Base-by-base conservation (phyloP, 2,797 vertebrate genomes). In the Amniataba percoides region DNA sequence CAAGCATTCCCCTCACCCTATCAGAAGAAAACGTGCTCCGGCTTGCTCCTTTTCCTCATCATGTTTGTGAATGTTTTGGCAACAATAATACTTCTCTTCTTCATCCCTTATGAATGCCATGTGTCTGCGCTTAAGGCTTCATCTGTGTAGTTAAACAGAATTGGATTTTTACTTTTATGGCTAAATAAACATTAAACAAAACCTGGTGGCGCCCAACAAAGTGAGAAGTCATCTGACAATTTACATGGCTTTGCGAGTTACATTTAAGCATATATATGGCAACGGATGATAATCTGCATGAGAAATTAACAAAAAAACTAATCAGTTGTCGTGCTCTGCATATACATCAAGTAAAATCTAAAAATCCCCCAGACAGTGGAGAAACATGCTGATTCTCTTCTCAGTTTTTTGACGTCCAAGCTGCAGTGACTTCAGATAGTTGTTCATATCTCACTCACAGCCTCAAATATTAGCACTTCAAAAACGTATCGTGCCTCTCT, bases 1-100 rank as follows among this genome's bases (percentile, higher is more conserved):
- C 2, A 71, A 51, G 34, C 52, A 25, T 68, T 34, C 23, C 45
- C 72, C 40, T 65, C 21, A 16, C 39, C 2, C 2, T 63, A 25
- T 48, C 0, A 53, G 12, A 40, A 8, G 34, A 43, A 67, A 64
- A 49, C 68, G 19, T 55, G 78, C 42, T 7, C 0, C 25, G 36
- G 1, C 75, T 57, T 2, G 60, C 16, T 52, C 16, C 60, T 71
- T 45, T 45, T 18, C 10, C 14, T 52, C 63, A n/a, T 53, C 2
- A 2, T 59, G 23, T 23, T 40, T 39, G 63, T 48, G 4, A 77
- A 31, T 57, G 34, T 71, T 60, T 75, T 74, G 52, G 70, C 52
- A 67, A 39, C 72, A 46, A 3, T 4, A 1, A 59, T 34, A 11
- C 57, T 18, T 69, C 19, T 39, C 53, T 48, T 71, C 51, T 64